A percentile compares a stretch with the other conserved stretches of the same genome.
Evolutionary conservation across 2,888 invertebrate genomes (phyloP).

Genomic region (Hydriomena furcata): DNA sequence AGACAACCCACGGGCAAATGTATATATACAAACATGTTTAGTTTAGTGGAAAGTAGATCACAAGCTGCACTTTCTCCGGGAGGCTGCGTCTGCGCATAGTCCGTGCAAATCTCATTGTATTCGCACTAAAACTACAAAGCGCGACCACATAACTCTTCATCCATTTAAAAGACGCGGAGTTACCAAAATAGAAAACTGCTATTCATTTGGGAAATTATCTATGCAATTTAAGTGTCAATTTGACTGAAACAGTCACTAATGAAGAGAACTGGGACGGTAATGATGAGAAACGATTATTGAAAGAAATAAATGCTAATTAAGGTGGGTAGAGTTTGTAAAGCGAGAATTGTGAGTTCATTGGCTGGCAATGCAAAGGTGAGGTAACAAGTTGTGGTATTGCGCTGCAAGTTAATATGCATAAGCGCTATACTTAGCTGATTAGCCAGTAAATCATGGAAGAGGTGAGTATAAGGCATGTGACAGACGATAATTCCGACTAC

Average conservation of each 20-base stretch:
- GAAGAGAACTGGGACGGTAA: constrained; percentile 10
- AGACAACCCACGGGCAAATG: neutral
- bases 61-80: constrained; percentile 72
- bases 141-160: constrained; percentile 44
- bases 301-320: constrained; percentile 37
- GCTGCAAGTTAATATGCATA: neutral
- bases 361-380: constrained; percentile 38
- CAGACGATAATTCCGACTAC: too few species aligned
- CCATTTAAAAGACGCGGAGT: constrained; percentile 38
- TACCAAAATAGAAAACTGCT: neutral
- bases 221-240: neutral
- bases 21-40: constrained; percentile 17
- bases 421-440: neutral
- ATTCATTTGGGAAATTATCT: neutral
- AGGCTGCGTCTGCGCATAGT: constrained; percentile 59
- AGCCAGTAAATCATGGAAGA: too few species aligned
- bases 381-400: constrained; percentile 5
- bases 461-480: too few species aligned
- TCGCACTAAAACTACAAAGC: constrained; percentile 38
- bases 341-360: constrained; percentile 38
- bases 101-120: constrained; percentile 63
- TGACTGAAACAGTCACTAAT: constrained; percentile 6
- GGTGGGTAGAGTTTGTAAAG: constrained; percentile 31
- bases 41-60: constrained; percentile 68
- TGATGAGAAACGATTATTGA: constrained; percentile 16